A percentile compares a stretch with the other conserved stretches of the same genome.
Conservation (phyloP, 2,797 vertebrate genomes). For the Pangasius krempfi region DNA sequence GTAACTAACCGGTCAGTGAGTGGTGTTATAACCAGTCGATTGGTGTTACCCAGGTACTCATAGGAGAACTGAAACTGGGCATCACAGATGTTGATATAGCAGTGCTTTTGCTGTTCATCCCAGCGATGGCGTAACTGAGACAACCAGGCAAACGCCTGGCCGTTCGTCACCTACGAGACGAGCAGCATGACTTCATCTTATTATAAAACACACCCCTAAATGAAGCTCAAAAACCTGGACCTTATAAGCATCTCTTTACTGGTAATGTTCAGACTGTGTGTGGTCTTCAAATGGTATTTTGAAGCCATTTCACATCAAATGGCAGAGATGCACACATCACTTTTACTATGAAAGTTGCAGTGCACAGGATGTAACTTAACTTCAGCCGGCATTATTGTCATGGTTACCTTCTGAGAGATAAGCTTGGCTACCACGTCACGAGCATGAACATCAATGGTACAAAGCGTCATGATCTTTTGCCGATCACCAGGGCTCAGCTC, state of each 20-base stretch:
- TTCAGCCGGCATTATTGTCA: neutral
- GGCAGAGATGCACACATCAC: neutral
- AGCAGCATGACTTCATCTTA: neutral
- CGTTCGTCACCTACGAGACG: conserved; percentile 73
- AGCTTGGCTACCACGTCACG: conserved; percentile 86
- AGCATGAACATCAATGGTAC: conserved; percentile 86
- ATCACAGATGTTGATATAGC: conserved; percentile 81
- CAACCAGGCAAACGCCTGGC: conserved; percentile 81
- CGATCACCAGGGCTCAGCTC: conserved; percentile 83
- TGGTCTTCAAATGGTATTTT: neutral
- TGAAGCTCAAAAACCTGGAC: neutral
- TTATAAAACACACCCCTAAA: neutral
- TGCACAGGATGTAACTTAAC: too few relatives aligned
- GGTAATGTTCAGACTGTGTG: neutral
- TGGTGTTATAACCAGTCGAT: conserved; percentile 82
- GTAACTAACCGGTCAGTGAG: conserved; percentile 79
- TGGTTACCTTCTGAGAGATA: conserved; percentile 84
- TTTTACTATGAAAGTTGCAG: neutral
- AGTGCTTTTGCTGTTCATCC: conserved; percentile 77
- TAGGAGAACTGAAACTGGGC: conserved; percentile 84
- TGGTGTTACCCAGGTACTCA: conserved; percentile 83
- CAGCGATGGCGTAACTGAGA: conserved; percentile 82
- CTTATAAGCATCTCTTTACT: neutral
- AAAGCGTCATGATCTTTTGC: conserved; percentile 90
- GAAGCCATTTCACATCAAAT: too few relatives aligned